A percentile compares a stretch with the other conserved stretches of the same genome.
phyloP scores from a whole-genome alignment of 2,113 vertebrate genomes.

The Scytalopus superciliaris region DNA sequence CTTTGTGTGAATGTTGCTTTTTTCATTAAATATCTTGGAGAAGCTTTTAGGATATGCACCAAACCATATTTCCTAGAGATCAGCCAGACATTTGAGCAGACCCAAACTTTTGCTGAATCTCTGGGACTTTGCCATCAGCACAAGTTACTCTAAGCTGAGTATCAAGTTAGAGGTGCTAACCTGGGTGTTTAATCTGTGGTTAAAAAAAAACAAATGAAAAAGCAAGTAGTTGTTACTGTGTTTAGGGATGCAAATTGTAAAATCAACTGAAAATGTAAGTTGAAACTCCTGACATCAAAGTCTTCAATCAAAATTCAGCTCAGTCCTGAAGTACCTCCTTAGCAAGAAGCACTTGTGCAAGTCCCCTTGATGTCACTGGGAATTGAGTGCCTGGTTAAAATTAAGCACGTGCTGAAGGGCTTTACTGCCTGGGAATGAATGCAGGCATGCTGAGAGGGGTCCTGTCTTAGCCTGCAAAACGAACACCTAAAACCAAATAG shows the following conservation, averaged over 20 bases:
- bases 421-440: background rate
- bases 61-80: background rate
- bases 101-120: background rate
- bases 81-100: background rate
- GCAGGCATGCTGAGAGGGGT: background rate
- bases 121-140: background rate
- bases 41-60: background rate
- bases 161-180: background rate
- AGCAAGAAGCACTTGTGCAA: background rate
- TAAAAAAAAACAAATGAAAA: background rate
- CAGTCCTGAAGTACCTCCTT: background rate
- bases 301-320: background rate
- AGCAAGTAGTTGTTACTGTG: background rate
- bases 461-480: background rate
- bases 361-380: background rate
- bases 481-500: background rate
- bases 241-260: background rate
- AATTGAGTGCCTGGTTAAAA: background rate
- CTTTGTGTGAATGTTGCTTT: background rate
- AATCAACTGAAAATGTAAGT: background rate
- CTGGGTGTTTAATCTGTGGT: background rate
- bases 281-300: background rate
- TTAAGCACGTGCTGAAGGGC: background rate
- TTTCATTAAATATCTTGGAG: background rate
- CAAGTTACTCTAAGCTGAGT: background rate